Evolutionary conservation across 92 coral and sea anemone genomes (phyloP), one percentile per base, ranked within the genome.

Genomic region (Scolanthus callimorphus): DNA sequence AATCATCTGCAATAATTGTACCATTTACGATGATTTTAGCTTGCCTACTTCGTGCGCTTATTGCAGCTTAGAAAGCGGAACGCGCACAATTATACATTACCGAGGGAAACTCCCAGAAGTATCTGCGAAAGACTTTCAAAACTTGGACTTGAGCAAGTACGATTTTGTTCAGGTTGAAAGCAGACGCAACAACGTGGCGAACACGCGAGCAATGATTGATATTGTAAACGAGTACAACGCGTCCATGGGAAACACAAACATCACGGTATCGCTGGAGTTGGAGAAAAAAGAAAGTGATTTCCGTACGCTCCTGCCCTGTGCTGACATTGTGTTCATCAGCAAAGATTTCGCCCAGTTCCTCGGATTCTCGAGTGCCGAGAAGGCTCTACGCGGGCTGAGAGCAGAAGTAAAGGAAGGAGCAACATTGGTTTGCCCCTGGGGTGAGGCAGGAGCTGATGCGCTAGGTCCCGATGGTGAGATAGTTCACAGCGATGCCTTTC

Each of bases 91-190:
- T 11, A 70, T 85, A 11, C 91, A 85, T 37, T 31, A 82, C 6
- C 74, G 91, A 6, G 80, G 80, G 44, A 59, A 69, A 25, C 65
- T 85, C 9, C 87, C 91, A 1, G 87, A 79, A 55, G 53, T 85
- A 19, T 24, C 43, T 11, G 77, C 67, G 2, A 37, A 39, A 27
- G 79, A 85, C 45, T 85, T 80, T 39, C 53, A 69, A 20, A 73
- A 63, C 47, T 46, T 85, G 11, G 50, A 69, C 26, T 45, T 85
- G 27, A 50, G 69, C 29, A 25, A 51, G 38, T 85, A 85, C 52
- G 28, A 37, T 2, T 85, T 86, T 86, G 74, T 85, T 57, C 91
- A 85, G 49, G 79, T 85, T 61, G 91, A 85, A 37, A 85, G 86
- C 28, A 73, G 86, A 27, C 44, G 44, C 49, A n/a, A n/a, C n/a